phyloP scores from a whole-genome alignment of 2,113 vertebrate genomes.

The Aegotheles bennettii region DNA sequence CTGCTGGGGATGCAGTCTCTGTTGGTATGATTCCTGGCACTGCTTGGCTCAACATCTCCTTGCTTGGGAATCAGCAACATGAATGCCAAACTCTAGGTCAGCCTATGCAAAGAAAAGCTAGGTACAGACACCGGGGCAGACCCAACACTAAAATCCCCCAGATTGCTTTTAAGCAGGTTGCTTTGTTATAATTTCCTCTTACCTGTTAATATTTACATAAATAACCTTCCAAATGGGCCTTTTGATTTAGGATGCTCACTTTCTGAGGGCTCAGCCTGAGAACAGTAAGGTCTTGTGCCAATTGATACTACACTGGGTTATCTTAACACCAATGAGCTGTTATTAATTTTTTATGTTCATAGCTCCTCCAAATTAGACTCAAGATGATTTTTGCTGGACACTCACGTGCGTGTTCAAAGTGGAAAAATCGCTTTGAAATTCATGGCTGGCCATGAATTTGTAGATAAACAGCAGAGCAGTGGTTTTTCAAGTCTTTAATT shows the following conservation, averaged over 20 bases:
- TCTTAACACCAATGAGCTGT: rapidly evolving
- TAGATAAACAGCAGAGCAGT: neutral
- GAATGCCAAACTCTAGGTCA: neutral
- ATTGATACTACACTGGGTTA: neutral
- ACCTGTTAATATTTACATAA: neutral
- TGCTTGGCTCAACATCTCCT: neutral
- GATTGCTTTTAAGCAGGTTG: neutral
- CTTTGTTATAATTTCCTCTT: neutral
- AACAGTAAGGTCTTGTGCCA: neutral
- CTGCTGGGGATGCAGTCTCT: neutral
- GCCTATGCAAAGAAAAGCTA: neutral
- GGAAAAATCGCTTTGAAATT: neutral
- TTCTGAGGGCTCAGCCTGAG: neutral
- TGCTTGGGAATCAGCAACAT: neutral
- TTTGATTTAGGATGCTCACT: neutral
- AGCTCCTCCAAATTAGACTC: neutral
- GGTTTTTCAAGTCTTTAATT: neutral
- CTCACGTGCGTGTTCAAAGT: neutral
- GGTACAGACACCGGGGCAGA: neutral
- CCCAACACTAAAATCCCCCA: neutral
- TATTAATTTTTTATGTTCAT: neutral
- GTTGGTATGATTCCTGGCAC: neutral
- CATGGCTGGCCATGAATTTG: neutral
- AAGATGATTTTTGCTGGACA: neutral
- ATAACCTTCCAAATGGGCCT: neutral